Evolutionary conservation across 2,888 invertebrate genomes (phyloP), one percentile per base, ranked within the genome.

Genomic region (Ornithoptera priamus): DNA sequence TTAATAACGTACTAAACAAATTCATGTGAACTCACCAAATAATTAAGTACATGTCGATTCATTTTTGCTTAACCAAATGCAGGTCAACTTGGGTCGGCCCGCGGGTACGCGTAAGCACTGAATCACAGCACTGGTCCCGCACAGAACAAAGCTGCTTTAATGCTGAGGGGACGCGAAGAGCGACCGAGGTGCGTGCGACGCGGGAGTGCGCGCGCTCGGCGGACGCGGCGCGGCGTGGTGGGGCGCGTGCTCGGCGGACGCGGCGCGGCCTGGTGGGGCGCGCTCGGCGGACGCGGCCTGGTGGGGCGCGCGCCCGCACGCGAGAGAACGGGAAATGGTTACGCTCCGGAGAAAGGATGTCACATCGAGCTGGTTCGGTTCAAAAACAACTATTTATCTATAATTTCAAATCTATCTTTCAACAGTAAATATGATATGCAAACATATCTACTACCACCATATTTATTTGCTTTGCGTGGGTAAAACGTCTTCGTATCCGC

Each of bases 341-440:
- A 62, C 46, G 58, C 63, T 56, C 62, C 22, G 67, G 67, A 67
- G 70, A 70, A 70, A 70, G 70, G 63, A 64, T 67, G 42, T 63
- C 67, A 60, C 42, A 67, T 64, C 63, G 70, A 70, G 70, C 60
- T 70, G 67, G 8, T 42, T 20, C 17, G n/a, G 4, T 46, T 15
- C 46, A 46, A 46, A 46, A 10, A 12, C 15, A 46, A 46, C 46
- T 15, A 46, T 46, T 15, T 46, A 12, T 46, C 46, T 46, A 46
- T 46, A 46, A 15, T 46, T 46, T 46, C 46, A 46, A 46, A 46
- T 30, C 30, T 30, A 30, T 30, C 30, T 30, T 30, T 3, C 30
- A 30, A 30, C 39, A 39, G 10, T 39, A 39, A 39, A 39, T 10
- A 39, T 39, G 39, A 7, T 6, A 39, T 10, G 10, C 39, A 39